These are phyloP conservation scores for Apodemus sylvaticus DNA, from an alignment of 2,113 vertebrate species.

Conservation along the genomic window DNA sequence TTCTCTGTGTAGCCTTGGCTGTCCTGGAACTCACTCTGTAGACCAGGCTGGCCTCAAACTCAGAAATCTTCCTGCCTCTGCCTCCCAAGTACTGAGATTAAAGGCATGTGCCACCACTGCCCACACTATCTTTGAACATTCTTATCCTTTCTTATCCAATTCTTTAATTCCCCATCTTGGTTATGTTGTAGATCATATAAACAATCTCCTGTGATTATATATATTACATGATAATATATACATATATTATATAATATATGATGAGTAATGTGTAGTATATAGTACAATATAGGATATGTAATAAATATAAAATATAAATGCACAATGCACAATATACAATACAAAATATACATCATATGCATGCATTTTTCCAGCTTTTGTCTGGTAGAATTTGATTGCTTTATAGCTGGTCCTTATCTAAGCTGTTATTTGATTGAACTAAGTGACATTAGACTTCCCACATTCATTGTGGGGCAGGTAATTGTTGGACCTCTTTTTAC, in stretches of 20 bases:
- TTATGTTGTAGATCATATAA: background rate
- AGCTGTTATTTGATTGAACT: background rate
- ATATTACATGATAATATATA: background rate
- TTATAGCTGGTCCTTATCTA: background rate
- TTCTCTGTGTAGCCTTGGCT: no score
- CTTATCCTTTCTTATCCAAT: background rate
- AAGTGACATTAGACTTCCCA: background rate
- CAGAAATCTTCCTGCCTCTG: no score
- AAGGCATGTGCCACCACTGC: no score
- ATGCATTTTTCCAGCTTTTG: background rate
- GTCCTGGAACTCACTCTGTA: no score
- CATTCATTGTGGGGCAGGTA: background rate
- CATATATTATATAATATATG: background rate
- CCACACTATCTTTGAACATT: no score
- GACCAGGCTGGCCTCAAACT: no score
- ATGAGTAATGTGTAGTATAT: no score
- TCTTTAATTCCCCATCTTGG: constrained; percentile 3
- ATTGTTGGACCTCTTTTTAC: background rate
- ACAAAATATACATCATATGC: background rate
- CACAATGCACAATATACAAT: no score
- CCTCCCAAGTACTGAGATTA: no score
- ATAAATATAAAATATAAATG: background rate
- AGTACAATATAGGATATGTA: background rate
- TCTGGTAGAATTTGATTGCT: background rate
- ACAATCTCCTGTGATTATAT: background rate